These are phyloP conservation scores for Cephus sareptanus DNA, from an alignment of 2,888 invertebrate genomes.

Conservation along the genomic window DNA sequence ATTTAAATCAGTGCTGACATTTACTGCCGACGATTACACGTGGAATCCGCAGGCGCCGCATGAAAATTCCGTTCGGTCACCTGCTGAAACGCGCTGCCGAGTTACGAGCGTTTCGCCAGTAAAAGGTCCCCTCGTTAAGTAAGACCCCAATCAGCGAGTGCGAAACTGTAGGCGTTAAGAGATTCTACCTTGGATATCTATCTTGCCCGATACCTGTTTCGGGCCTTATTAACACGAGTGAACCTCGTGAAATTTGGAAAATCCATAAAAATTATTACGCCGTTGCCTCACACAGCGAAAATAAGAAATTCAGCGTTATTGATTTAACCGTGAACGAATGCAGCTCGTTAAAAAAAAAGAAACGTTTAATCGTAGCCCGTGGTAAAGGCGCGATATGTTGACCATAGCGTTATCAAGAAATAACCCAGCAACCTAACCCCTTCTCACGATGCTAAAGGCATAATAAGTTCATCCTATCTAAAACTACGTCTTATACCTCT, in stretches of 20 bases:
- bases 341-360: neutral
- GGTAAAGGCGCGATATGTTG: neutral
- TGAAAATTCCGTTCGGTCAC: slow-evolving; percentile 40
- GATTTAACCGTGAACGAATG: neutral
- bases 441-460: neutral
- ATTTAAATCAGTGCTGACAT: slow-evolving; percentile 49
- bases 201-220: neutral
- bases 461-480: neutral
- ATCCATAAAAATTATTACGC: neutral
- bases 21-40: slow-evolving; percentile 47
- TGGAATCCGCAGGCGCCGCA: slow-evolving; percentile 15
- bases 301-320: neutral
- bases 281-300: neutral
- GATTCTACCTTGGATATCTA: neutral
- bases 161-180: neutral
- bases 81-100: slow-evolving; percentile 11
- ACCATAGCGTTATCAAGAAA: neutral
- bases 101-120: neutral
- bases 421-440: neutral
- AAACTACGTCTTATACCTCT: neutral
- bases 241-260: neutral
- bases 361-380: too few species aligned
- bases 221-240: neutral
- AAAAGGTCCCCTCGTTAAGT: neutral
- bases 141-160: neutral